Base-by-base conservation (phyloP, 2,888 invertebrate species). In the Macrophya alboannulata region DNA sequence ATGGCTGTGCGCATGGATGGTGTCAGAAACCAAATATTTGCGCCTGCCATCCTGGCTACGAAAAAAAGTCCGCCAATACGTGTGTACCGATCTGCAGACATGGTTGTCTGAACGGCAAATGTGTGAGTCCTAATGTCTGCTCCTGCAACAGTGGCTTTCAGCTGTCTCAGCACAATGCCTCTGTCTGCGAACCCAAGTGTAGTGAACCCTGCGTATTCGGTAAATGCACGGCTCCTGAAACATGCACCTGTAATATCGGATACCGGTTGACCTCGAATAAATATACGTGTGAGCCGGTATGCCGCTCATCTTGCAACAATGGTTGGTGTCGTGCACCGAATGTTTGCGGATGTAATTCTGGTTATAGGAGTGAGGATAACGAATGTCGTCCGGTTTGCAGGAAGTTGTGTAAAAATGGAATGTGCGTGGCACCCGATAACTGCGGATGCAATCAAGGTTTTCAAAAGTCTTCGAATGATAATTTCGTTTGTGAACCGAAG, bases 311-410 rank as follows among this genome's bases (percentile, higher is more conserved):
- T n/a, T n/a, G n/a, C n/a, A n/a, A n/a, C 90, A 90, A 65, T 90
- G 89, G 25, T 82, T 79, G 95, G 31, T 97, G 97, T 89, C 95
- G 96, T 0, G 95, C 95, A 0, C 97, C 97, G 0, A 96, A 97
- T 92, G 95, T 96, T 89, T 97, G 97, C 90, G 94, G 96, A 86
- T 97, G 97, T 90, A 96, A 96, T 88, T 94, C 95, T 0, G 97
- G 97, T 0, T 97, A 94, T 91, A 92, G 94, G 84, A 74, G 21
- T 4, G 85, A 88, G 25, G 90, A 90, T 17, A 84, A 86, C 43
- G 87, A 87, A 55, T 17, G 85, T 83, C 43, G n/a, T 6, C 21
- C 3, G 25, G 91, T 90, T 10, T 94, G 92, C 10, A 88, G 76
- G 0, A 81, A 86, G 21, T 15, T 15, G 0, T 95, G 95, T 87